Conservation (phyloP, 2,888 invertebrate genomes). For the Megamerina dolium region DNA sequence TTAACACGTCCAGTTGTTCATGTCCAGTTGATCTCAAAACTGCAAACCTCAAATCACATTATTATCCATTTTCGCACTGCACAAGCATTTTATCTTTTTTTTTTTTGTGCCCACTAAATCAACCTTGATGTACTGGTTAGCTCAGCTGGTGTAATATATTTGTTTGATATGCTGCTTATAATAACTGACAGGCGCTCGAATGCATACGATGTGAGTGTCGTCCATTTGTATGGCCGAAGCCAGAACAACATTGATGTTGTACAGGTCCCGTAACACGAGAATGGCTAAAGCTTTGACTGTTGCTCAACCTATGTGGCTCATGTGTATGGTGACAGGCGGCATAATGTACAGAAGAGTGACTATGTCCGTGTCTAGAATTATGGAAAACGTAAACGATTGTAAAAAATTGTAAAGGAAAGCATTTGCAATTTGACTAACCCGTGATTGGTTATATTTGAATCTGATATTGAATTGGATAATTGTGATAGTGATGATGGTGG, state of each 20-base stretch:
- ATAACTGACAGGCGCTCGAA: slow-evolving; percentile 44
- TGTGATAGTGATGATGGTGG: slow-evolving; percentile 21
- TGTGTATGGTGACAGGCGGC: slow-evolving; percentile 27
- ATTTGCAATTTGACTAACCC: slow-evolving; percentile 29
- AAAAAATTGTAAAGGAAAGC: not conserved
- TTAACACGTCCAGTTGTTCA: too few relatives aligned
- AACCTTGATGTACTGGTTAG: too few relatives aligned
- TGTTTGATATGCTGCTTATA: too few relatives aligned
- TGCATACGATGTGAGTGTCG: slow-evolving; percentile 45
- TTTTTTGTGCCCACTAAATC: too few relatives aligned
- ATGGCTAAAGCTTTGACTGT: slow-evolving; percentile 47
- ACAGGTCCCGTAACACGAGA: slow-evolving; percentile 32
- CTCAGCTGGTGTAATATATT: too few relatives aligned
- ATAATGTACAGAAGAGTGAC: slow-evolving; percentile 25
- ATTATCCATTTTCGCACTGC: too few relatives aligned
- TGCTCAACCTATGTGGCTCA: slow-evolving; percentile 38
- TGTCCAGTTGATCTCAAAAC: too few relatives aligned
- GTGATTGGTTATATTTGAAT: slow-evolving; percentile 43
- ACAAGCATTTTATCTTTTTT: too few relatives aligned
- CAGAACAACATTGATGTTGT: slow-evolving; percentile 47
- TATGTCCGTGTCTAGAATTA: slow-evolving; percentile 25
- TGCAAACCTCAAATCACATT: too few relatives aligned
- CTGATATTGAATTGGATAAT: slow-evolving; percentile 44
- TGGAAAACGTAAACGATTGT: not conserved
- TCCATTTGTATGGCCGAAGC: slow-evolving; percentile 40